phyloP scores from a whole-genome alignment of 53 echinoderm and acorn worm genomes.

The Paracentrotus lividus region DNA sequence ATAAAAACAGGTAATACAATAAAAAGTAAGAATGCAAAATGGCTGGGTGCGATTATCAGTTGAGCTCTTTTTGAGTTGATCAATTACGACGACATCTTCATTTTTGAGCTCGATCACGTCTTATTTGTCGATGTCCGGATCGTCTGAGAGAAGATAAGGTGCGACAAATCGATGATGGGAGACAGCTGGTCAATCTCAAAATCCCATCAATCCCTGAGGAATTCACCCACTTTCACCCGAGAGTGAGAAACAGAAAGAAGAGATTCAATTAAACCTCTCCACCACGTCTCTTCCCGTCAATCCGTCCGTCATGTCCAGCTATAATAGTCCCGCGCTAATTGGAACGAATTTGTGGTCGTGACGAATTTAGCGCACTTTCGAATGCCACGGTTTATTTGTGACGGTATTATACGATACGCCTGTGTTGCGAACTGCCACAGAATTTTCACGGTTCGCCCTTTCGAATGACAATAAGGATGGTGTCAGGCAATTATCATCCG shows the following conservation, averaged over 20 bases:
- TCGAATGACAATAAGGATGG: background rate
- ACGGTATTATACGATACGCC: background rate
- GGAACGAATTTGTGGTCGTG: background rate
- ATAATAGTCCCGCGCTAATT: background rate
- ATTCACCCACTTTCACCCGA: background rate
- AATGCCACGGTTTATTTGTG: background rate
- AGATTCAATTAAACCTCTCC: background rate
- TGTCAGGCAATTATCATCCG: background rate
- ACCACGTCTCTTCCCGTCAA: background rate
- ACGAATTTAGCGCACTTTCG: background rate
- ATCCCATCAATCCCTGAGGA: conserved; percentile 35
- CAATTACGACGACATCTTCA: background rate
- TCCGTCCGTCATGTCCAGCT: conserved; percentile 19
- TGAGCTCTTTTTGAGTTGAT: background rate
- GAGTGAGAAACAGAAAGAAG: background rate
- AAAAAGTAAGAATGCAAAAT: background rate
- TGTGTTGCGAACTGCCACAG: background rate
- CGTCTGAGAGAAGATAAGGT: background rate
- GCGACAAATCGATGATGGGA: conserved; percentile 25
- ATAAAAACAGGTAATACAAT: background rate
- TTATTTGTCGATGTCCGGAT: background rate
- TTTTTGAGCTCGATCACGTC: background rate
- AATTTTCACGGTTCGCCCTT: background rate
- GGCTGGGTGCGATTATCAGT: background rate
- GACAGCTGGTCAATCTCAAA: conserved; percentile 50